Conservation (phyloP, 2,113 vertebrate genomes). For the Coturnix japonica region DNA sequence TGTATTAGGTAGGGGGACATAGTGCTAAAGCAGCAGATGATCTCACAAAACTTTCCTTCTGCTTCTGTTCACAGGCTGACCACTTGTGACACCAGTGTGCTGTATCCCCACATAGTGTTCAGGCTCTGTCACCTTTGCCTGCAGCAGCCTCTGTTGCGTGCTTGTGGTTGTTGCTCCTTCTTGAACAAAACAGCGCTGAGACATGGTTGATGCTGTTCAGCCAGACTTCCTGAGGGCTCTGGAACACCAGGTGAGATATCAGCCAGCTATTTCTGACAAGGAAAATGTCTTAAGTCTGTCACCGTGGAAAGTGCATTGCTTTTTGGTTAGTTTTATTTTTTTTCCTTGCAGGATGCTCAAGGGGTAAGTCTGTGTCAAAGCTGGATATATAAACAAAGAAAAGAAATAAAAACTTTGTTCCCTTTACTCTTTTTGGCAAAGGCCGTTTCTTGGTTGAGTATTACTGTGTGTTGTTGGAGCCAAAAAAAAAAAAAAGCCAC, state of each 20-base stretch:
- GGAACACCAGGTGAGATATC: neutral
- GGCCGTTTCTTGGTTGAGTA: neutral
- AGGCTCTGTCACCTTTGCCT: neutral
- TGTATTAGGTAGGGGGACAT: neutral
- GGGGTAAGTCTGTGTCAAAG: neutral
- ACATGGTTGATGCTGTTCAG: neutral
- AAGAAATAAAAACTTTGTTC: neutral
- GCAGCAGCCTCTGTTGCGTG: neutral
- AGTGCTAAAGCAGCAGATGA: neutral
- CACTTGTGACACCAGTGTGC: accelerated
- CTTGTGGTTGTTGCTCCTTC: neutral
- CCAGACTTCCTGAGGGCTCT: neutral
- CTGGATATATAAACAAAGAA: neutral
- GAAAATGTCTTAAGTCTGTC: neutral
- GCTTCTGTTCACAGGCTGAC: neutral
- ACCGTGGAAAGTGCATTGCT: neutral
- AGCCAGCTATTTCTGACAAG: neutral
- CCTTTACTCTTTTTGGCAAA: neutral
- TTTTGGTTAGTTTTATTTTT: neutral
- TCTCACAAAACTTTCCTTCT: neutral
- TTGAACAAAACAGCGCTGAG: accelerated
- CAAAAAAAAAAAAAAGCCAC: neutral
- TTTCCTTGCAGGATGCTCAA: neutral
- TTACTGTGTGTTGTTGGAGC: neutral
- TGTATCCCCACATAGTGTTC: accelerated